Percentiles rank a stretch among this genome's conserved stretches.
Evolutionary conservation across 2,113 vertebrate species (phyloP).

Genomic region (Synchiropus splendidus): DNA sequence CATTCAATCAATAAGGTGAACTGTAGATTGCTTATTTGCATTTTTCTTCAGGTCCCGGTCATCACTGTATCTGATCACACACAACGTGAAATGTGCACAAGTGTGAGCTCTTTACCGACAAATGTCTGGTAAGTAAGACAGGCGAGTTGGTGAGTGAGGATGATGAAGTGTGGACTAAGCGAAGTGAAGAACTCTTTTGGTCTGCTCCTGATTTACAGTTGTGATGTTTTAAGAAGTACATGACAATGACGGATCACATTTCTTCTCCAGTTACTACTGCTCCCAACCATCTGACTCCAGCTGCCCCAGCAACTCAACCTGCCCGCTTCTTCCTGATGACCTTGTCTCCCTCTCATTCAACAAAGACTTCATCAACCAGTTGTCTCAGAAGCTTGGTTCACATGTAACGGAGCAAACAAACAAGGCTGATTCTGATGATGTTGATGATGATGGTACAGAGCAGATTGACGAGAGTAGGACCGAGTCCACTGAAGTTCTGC

Average conservation of each 20-base stretch:
- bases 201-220: no score
- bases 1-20: no score
- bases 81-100: slow-evolving; percentile 10
- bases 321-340: slow-evolving; percentile 70
- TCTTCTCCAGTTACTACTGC: slow-evolving; percentile 22
- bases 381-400: slow-evolving; percentile 70
- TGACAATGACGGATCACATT: not conserved
- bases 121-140: slow-evolving; percentile 33
- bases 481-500: slow-evolving; percentile 18
- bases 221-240: not conserved
- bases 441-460: slow-evolving; percentile 4
- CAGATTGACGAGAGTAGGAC: slow-evolving; percentile 1
- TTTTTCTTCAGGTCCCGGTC: slow-evolving; percentile 29
- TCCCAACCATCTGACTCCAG: slow-evolving; percentile 5
- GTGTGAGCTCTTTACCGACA: slow-evolving; percentile 20
- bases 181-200: no score
- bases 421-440: not conserved
- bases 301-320: slow-evolving; percentile 27
- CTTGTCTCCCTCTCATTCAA: slow-evolving; percentile 74
- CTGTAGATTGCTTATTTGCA: not conserved
- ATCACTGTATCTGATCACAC: slow-evolving; percentile 17
- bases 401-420: slow-evolving; percentile 39
- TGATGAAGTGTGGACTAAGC: no score
- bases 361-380: slow-evolving; percentile 75
- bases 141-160: no score